Conservation (phyloP, 2,113 vertebrate species). For the Pelobates fuscus region DNA sequence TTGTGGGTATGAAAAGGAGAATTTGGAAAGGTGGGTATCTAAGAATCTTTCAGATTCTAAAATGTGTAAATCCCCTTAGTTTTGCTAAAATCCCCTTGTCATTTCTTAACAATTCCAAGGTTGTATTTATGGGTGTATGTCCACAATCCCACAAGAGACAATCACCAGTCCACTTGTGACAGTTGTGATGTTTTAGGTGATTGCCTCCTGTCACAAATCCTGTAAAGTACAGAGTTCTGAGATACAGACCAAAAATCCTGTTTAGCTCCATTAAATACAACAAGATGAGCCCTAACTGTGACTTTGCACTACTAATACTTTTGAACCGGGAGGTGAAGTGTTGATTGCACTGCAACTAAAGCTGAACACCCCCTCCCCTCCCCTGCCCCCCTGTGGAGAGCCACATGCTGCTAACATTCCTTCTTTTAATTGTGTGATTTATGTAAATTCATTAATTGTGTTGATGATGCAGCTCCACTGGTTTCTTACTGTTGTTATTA, state of each 20-base stretch:
- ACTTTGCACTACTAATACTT: background rate
- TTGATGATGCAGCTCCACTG: background rate
- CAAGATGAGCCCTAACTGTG: background rate
- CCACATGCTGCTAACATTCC: background rate
- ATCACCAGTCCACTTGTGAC: no score
- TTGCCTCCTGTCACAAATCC: no score
- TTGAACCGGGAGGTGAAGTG: background rate
- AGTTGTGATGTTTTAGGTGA: no score
- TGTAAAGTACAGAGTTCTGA: background rate
- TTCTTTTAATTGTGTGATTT: slow-evolving; percentile 1
- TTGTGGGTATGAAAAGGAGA: no score
- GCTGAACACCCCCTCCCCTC: background rate
- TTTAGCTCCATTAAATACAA: background rate
- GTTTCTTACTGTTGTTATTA: background rate
- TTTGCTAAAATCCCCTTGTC: no score
- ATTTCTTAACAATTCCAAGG: no score
- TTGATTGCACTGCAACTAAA: background rate
- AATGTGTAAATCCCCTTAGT: no score
- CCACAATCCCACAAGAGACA: no score
- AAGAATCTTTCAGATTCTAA: no score
- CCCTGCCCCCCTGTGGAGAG: background rate
- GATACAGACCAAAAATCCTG: no score
- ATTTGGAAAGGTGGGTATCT: no score
- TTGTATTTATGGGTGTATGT: no score
- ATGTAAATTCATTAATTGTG: background rate